These are phyloP conservation scores for Pterocles burchelli DNA, from an alignment of 2,113 vertebrate genomes.

Conservation along the genomic window DNA sequence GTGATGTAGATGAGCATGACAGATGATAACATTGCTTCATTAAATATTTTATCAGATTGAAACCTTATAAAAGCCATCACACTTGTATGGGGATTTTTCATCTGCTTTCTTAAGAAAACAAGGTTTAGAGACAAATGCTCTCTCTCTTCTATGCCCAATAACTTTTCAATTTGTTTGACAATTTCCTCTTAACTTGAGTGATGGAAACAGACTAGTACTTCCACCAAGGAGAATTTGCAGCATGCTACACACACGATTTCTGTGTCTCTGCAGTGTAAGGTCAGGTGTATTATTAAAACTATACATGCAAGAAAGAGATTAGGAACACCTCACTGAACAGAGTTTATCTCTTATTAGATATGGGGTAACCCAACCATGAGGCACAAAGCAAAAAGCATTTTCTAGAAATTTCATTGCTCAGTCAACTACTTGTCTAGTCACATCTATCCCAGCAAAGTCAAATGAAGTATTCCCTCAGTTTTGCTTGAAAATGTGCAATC, in stretches of 20 bases:
- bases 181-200: not conserved
- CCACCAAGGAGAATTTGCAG: not conserved
- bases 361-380: not conserved
- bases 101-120: not conserved
- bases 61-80: not conserved
- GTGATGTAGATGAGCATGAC: not conserved
- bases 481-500: not conserved
- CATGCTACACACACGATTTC: not conserved
- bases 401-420: not conserved
- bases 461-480: not conserved
- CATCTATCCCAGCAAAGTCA: not conserved
- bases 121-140: not conserved
- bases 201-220: not conserved
- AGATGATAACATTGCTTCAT: not conserved
- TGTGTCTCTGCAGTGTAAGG: not conserved
- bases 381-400: not conserved
- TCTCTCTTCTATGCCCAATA: not conserved
- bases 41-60: not conserved
- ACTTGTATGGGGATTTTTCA: not conserved
- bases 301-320: not conserved
- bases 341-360: not conserved
- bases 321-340: not conserved
- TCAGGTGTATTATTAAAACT: not conserved
- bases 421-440: not conserved
- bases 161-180: not conserved